Evolutionary conservation across 2,888 invertebrate species (phyloP).

Genomic region (Achlya flavicornis): DNA sequence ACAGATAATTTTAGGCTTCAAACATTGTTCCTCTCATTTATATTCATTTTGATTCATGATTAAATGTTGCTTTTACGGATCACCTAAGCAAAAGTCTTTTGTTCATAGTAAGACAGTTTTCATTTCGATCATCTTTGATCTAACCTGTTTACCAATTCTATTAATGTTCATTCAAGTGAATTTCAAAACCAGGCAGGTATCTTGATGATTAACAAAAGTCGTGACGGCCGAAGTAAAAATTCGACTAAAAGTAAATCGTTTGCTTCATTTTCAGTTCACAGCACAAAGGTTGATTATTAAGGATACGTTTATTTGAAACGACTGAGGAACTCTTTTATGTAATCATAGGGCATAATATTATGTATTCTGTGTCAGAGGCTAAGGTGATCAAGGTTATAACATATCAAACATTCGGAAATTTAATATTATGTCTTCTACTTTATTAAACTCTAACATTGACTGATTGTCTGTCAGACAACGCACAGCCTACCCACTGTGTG

Average conservation of each 20-base stretch:
- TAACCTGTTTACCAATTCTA: neutral
- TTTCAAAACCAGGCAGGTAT: neutral
- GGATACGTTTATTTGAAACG: neutral
- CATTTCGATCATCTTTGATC: neutral
- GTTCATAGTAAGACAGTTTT: neutral
- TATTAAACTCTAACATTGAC: too few relatives aligned
- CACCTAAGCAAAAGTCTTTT: neutral
- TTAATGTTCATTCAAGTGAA: neutral
- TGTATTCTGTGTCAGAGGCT: too few relatives aligned
- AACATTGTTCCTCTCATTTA: neutral
- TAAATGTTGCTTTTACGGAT: neutral
- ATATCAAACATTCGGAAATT: too few relatives aligned
- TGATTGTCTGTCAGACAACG: too few relatives aligned
- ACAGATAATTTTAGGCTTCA: too few relatives aligned
- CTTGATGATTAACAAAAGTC: neutral
- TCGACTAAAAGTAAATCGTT: neutral
- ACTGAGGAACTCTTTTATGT: neutral
- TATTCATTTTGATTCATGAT: neutral
- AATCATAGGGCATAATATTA: neutral
- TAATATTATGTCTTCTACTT: too few relatives aligned
- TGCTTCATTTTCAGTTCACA: neutral
- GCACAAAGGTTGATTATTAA: conserved; percentile 1
- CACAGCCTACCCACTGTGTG: too few relatives aligned
- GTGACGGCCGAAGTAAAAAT: neutral
- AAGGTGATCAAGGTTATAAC: neutral